phyloP scores from a whole-genome alignment of 2,113 vertebrate genomes.

The Gnathonemus longibarbis region DNA sequence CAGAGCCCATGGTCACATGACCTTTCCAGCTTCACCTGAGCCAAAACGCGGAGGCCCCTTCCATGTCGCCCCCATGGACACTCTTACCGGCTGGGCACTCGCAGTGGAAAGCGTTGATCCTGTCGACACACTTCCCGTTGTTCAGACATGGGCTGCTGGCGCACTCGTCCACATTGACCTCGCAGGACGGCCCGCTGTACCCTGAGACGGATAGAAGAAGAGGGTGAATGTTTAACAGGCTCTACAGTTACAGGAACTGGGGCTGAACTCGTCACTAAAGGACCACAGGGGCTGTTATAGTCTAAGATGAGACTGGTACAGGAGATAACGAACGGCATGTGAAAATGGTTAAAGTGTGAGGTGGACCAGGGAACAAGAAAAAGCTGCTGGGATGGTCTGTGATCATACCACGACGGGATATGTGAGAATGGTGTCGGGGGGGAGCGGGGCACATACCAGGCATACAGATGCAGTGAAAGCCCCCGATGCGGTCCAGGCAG shows the following conservation, averaged over 20 bases:
- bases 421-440: not conserved
- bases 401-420: not conserved
- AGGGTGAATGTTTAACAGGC: not conserved
- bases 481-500: constrained; percentile 90
- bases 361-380: not conserved
- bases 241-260: not conserved
- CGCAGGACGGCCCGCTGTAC: constrained; percentile 85
- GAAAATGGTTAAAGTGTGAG: not conserved
- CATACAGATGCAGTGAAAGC: constrained; percentile 96
- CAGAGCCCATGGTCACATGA: not conserved
- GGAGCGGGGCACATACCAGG: constrained; percentile 61
- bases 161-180: constrained; percentile 86
- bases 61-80: not conserved
- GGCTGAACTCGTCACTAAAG: not conserved
- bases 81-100: constrained; percentile 80
- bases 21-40: not conserved
- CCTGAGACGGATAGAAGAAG: constrained; percentile 54
- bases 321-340: not conserved
- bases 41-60: not conserved
- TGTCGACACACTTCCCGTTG: constrained; percentile 84
- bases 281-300: not conserved
- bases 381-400: not conserved
- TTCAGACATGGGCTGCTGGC: constrained; percentile 88
- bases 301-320: not conserved
- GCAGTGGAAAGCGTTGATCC: constrained; percentile 90